Evolutionary conservation across 1,140 invertebrate species (phyloP), one percentile per base, ranked within the genome.

Genomic region (Panonychus citri): DNA sequence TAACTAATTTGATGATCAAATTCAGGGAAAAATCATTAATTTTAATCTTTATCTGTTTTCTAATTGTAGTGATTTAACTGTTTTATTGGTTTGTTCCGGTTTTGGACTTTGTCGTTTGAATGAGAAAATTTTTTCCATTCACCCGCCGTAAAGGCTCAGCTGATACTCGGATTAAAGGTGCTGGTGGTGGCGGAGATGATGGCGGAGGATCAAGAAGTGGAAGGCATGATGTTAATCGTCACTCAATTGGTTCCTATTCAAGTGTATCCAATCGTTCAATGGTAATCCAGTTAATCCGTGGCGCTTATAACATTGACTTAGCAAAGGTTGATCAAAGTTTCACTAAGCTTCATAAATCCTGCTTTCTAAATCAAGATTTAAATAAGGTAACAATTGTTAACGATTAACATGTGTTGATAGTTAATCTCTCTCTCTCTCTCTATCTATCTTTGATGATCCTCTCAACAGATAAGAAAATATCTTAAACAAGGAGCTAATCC

Each of bases 401-500:
- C 60, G 34, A 19, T 56, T 26, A n/a, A 8, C 1, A 25, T 34
- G 12, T 12, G 12, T 34, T 34, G 5, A 34, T 34, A 34, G 5
- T 34, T 34, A 34, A 5, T 34, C 12, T 34, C 30, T n/a, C n/a
- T n/a, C n/a, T n/a, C n/a, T n/a, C n/a, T n/a, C n/a, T n/a, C n/a
- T n/a, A n/a, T n/a, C n/a, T n/a, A n/a, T n/a, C n/a, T n/a, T n/a
- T n/a, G n/a, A n/a, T 52, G 3, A 34, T 12, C 12, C 30, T 7
- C 5, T 34, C 12, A 5, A 34, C 12, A 34, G 30, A 34, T 34
- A 2, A 46, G n/a, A 46, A 46, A 46, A 46, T 46, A 46, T 46
- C 21, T 46, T 2, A 54, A 30, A n/a, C 62, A 64, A 46, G 66
- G 67, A 21, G 69, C 69, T 13, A 61, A 68, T 26, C 64, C 71